Conservation (phyloP, 1,140 invertebrate species). For the Scaptomyza montana region DNA sequence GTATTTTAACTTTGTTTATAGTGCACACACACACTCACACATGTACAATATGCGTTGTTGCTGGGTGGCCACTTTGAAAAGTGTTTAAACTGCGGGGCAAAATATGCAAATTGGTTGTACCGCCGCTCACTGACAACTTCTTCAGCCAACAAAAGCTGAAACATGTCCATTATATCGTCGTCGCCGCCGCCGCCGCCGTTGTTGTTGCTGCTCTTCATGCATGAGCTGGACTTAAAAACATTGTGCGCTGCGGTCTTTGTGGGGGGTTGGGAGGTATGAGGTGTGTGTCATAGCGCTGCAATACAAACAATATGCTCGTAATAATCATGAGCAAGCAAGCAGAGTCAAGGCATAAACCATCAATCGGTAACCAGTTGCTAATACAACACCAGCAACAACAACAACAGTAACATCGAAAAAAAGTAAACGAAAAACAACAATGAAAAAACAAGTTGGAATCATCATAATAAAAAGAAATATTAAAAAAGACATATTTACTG, state of each 20-base stretch:
- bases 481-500: constrained; percentile 1
- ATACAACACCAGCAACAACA: not conserved
- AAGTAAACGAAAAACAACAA: constrained; percentile 8
- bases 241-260: not conserved
- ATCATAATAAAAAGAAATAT: not conserved
- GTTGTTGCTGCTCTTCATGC: constrained; percentile 66
- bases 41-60: constrained; percentile 14
- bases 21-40: constrained; percentile 40
- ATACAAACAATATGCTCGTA: constrained; percentile 54
- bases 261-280: constrained; percentile 5
- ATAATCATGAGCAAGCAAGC: constrained; percentile 30
- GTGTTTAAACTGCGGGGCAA: constrained; percentile 78
- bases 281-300: constrained; percentile 23
- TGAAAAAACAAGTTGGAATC: constrained; percentile 16
- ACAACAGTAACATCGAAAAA: constrained; percentile 4
- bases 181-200: constrained; percentile 31
- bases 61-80: constrained; percentile 78
- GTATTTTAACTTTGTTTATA: constrained; percentile 81
- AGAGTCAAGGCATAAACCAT: constrained; percentile 28
- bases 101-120: constrained; percentile 79
- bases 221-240: constrained; percentile 49
- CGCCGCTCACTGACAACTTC: constrained; percentile 77
- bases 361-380: constrained; percentile 36
- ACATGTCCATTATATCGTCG: constrained; percentile 73
- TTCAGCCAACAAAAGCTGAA: constrained; percentile 77